A percentile compares a stretch with the other conserved stretches of the same genome.
Conservation (phyloP, 2,113 vertebrate genomes). For the Coregonus clupeaformis region DNA sequence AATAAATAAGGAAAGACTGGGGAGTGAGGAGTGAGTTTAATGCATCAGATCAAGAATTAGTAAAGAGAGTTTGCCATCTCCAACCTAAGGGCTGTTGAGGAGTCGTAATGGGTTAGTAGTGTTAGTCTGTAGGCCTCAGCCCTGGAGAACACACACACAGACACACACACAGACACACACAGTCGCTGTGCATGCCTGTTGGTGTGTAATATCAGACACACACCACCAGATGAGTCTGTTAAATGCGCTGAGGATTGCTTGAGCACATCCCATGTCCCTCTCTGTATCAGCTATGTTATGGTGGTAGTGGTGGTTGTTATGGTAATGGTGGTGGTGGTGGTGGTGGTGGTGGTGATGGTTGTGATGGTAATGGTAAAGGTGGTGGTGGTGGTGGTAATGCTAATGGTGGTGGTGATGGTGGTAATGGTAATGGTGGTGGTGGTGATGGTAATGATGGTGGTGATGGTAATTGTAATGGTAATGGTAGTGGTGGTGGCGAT, state of each 20-base stretch:
- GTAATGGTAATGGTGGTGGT: background rate
- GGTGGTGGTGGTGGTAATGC: too few relatives aligned
- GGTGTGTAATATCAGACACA: constrained; percentile 34
- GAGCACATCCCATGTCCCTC: constrained; percentile 23
- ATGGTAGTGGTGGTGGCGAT: too few relatives aligned
- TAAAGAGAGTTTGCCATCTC: constrained; percentile 53
- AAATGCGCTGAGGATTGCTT: constrained; percentile 54
- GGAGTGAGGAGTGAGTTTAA: constrained; percentile 39
- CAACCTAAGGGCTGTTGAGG: constrained; percentile 30
- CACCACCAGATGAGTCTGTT: constrained; percentile 53
- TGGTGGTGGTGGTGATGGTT: too few relatives aligned
- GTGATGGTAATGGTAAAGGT: too few relatives aligned
- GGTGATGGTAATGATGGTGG: too few relatives aligned
- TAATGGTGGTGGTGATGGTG: background rate
- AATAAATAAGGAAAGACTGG: constrained; percentile 23
- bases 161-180: background rate
- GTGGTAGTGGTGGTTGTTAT: too few relatives aligned
- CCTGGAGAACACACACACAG: background rate
- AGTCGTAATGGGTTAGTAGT: constrained; percentile 52
- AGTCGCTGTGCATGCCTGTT: background rate
- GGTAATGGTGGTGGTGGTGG: background rate
- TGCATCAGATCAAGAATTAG: constrained; percentile 64
- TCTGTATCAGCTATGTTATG: background rate
- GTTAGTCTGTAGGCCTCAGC: background rate
- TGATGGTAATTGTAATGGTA: too few relatives aligned